These are phyloP conservation scores for Mycetomoellerius zeteki DNA, from an alignment of 1,140 invertebrate genomes.

Conservation along the genomic window DNA sequence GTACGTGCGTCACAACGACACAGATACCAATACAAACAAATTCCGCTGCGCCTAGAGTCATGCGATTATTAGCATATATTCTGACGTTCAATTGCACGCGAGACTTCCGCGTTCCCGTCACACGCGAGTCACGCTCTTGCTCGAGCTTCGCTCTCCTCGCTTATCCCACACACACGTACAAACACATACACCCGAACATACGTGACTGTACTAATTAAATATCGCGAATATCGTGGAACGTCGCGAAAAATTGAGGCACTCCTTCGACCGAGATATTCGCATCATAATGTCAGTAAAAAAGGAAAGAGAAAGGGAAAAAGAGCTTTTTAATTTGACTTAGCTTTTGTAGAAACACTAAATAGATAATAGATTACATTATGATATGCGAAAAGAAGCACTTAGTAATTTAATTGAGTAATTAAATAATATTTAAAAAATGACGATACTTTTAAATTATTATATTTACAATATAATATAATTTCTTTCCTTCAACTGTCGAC, in stretches of 20 bases:
- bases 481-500: neutral
- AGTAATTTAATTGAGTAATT: neutral
- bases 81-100: constrained; percentile 26
- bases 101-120: constrained; percentile 48
- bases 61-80: constrained; percentile 57
- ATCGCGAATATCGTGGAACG: neutral
- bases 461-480: neutral
- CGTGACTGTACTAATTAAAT: constrained; percentile 42
- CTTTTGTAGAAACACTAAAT: neutral
- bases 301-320: neutral
- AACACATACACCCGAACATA: neutral
- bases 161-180: neutral
- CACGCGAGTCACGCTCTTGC: constrained; percentile 11
- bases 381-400: neutral
- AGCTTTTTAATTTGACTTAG: neutral
- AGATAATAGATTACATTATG: neutral
- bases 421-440: neutral
- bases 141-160: neutral
- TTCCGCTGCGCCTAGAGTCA: neutral
- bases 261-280: neutral
- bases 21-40: neutral
- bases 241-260: neutral
- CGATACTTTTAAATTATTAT: neutral
- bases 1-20: neutral
- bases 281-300: neutral